Evolutionary conservation across 2,113 vertebrate genomes (phyloP).

Genomic region (Ivindomyrus marchei): DNA sequence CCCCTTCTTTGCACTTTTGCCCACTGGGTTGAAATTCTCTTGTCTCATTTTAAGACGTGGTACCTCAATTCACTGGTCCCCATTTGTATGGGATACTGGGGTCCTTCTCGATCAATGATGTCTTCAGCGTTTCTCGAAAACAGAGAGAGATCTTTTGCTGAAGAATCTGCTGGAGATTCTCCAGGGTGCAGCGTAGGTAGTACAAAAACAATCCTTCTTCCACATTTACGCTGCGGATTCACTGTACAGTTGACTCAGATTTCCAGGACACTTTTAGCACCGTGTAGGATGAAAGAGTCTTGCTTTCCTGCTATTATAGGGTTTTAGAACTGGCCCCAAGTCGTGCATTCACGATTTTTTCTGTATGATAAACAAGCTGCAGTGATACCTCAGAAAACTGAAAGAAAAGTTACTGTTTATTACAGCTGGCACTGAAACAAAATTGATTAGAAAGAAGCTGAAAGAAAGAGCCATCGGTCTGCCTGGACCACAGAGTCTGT

Average conservation of each 20-base stretch:
- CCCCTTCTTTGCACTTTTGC: not conserved
- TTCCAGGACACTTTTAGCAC: not conserved
- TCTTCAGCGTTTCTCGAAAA: not conserved
- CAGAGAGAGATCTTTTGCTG: not conserved
- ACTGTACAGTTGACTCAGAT: not conserved
- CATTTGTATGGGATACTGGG: not conserved
- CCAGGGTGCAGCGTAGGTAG: not conserved
- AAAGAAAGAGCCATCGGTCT: not conserved
- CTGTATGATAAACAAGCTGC: not conserved
- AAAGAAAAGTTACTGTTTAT: not conserved
- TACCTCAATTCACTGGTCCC: not conserved
- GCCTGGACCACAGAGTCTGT: slow-evolving; percentile 32
- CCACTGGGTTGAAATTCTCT: not conserved
- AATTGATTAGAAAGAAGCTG: not conserved
- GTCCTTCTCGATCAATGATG: not conserved
- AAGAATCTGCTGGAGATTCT: not conserved
- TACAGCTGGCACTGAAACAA: not conserved
- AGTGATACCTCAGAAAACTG: not conserved
- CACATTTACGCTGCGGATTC: not conserved
- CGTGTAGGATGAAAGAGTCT: not conserved
- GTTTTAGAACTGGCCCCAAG: not conserved
- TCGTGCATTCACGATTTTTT: not conserved
- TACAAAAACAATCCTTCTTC: not conserved
- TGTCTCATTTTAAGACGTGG: not conserved
- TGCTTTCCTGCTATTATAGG: not conserved